Evolutionary conservation across 1,140 invertebrate species (phyloP).

Genomic region (Lordiphosa mommai): DNA sequence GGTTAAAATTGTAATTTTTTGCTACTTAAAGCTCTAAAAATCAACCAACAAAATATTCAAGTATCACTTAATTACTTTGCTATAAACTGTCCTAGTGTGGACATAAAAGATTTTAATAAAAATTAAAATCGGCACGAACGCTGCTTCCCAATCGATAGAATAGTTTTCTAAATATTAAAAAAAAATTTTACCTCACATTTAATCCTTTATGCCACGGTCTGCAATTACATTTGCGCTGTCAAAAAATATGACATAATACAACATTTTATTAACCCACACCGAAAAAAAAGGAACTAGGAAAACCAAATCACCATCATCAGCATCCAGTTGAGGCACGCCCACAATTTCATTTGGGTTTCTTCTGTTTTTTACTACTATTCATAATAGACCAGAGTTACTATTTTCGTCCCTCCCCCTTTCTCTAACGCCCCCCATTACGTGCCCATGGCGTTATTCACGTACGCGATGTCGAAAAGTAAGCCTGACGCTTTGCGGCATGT

Average conservation of each 20-base stretch:
- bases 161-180: too few relatives aligned
- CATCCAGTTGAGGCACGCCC: slow-evolving; percentile 23
- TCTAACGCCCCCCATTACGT: slow-evolving; percentile 30
- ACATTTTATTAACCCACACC: slow-evolving; percentile 73
- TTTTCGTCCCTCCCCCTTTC: slow-evolving; percentile 18
- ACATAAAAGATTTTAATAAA: too few relatives aligned
- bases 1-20: too few relatives aligned
- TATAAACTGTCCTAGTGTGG: too few relatives aligned
- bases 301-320: slow-evolving; percentile 65
- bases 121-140: too few relatives aligned
- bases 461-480: slow-evolving; percentile 69
- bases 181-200: too few relatives aligned
- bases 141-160: too few relatives aligned
- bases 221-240: slow-evolving; percentile 41
- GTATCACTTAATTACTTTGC: too few relatives aligned
- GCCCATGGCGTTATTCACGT: slow-evolving; percentile 65
- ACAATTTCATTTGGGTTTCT: slow-evolving; percentile 32
- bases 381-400: slow-evolving; percentile 71
- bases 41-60: too few relatives aligned
- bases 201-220: slow-evolving; percentile 17
- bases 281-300: neutral
- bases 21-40: too few relatives aligned
- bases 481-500: slow-evolving; percentile 73
- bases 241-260: slow-evolving; percentile 74
- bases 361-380: slow-evolving; percentile 42